These are phyloP conservation scores for Agrochola macilenta DNA, from an alignment of 2,888 invertebrate genomes.

Conservation along the genomic window DNA sequence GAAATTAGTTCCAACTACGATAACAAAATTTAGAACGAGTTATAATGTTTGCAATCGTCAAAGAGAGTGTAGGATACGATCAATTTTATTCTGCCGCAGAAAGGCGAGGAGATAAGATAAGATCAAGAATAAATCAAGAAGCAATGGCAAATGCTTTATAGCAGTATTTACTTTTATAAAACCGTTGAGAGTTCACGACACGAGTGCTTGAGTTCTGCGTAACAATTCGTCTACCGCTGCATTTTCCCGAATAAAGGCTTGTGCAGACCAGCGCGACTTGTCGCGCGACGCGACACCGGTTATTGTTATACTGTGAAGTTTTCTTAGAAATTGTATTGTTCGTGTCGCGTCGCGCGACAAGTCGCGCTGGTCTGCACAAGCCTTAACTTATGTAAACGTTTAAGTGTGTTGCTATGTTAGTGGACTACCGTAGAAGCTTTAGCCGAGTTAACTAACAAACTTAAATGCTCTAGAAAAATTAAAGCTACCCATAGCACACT, in stretches of 20 bases:
- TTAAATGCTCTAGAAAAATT: conserved; percentile 50
- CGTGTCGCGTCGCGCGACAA: too few species aligned
- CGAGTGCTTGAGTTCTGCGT: conserved; percentile 1
- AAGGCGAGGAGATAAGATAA: not conserved
- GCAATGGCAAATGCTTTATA: not conserved
- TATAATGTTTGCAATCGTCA: not conserved
- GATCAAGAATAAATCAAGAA: too few species aligned
- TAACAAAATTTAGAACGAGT: not conserved
- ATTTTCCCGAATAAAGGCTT: too few species aligned
- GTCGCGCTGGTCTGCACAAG: too few species aligned
- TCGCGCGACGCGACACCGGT: too few species aligned
- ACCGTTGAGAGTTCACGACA: not conserved
- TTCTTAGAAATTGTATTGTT: too few species aligned
- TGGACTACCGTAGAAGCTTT: conserved; percentile 32
- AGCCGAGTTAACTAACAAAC: conserved; percentile 48
- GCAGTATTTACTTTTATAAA: not conserved
- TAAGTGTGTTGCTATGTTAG: conserved; percentile 49
- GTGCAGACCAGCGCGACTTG: too few species aligned
- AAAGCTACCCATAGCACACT: conserved; percentile 19
- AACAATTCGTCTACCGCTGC: conserved; percentile 6
- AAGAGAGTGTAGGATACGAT: not conserved
- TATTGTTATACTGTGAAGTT: too few species aligned
- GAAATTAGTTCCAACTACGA: not conserved
- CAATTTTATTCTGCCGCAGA: not conserved
- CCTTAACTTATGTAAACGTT: conserved; percentile 44